Percentiles rank a stretch among this genome's conserved stretches.
Conservation (phyloP, 1,140 invertebrate genomes). For the Archivesica marissinica region DNA sequence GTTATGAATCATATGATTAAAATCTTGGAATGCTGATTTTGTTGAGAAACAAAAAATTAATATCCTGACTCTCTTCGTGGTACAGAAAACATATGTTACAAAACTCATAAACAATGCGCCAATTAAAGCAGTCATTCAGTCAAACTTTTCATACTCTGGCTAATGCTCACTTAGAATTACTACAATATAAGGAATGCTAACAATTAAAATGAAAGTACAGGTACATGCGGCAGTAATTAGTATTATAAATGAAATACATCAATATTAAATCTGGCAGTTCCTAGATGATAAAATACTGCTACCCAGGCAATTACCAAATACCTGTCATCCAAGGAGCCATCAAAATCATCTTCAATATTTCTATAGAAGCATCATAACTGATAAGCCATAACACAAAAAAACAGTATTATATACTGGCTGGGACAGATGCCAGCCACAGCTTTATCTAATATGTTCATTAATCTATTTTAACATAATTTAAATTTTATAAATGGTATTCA, state of each 20-base stretch:
- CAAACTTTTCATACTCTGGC: neutral
- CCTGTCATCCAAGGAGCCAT: slow-evolving; percentile 43
- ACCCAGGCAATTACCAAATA: slow-evolving; percentile 53
- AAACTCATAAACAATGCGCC: slow-evolving; percentile 54
- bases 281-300: slow-evolving; percentile 41
- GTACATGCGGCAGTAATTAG: slow-evolving; percentile 36
- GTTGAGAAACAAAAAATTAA: slow-evolving; percentile 52
- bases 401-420: neutral
- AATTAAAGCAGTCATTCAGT: slow-evolving; percentile 27
- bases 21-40: slow-evolving; percentile 63
- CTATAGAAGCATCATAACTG: slow-evolving; percentile 56
- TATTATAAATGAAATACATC: slow-evolving; percentile 36
- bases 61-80: slow-evolving; percentile 51
- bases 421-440: neutral
- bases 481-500: too few relatives aligned
- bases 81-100: slow-evolving; percentile 61
- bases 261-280: slow-evolving; percentile 52
- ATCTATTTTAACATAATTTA: neutral
- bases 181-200: slow-evolving; percentile 10
- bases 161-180: neutral
- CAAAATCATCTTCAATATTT: slow-evolving; percentile 51
- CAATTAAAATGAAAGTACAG: slow-evolving; percentile 4
- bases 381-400: slow-evolving; percentile 41
- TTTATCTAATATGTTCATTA: neutral
- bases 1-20: slow-evolving; percentile 64